These are phyloP conservation scores for Melinaea menophilus DNA, from an alignment of 2,888 invertebrate genomes.

Conservation along the genomic window DNA sequence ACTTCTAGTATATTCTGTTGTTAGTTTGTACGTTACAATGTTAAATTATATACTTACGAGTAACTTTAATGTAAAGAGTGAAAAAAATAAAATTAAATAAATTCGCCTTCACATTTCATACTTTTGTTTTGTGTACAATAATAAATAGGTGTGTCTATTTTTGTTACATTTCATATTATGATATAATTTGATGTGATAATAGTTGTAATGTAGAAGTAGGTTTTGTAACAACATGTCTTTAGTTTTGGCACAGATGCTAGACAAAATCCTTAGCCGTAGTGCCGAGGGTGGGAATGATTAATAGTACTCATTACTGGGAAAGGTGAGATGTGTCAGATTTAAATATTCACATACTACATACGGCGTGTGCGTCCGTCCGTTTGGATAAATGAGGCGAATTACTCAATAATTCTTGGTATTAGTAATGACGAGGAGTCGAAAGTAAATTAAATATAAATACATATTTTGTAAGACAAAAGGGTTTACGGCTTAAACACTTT, in stretches of 20 bases:
- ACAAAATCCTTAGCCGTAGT: conserved; percentile 46
- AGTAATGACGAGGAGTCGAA: background rate
- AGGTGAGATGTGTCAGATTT: conserved; percentile 62
- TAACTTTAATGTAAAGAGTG: too few relatives aligned
- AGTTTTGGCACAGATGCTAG: conserved; percentile 67
- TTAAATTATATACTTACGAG: too few relatives aligned
- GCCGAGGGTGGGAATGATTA: conserved; percentile 52
- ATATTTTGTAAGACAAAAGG: too few relatives aligned
- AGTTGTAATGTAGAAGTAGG: conserved; percentile 24
- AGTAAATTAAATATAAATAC: background rate
- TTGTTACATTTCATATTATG: too few relatives aligned
- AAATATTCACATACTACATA: conserved; percentile 42
- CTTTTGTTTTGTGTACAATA: too few relatives aligned
- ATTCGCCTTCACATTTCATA: too few relatives aligned
- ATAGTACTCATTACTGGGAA: conserved; percentile 59
- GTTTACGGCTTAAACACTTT: too few relatives aligned
- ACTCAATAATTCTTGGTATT: conserved; percentile 16
- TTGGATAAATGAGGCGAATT: conserved; percentile 28
- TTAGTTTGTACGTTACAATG: too few relatives aligned
- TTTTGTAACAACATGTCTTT: conserved; percentile 53
- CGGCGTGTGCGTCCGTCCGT: conserved; percentile 35
- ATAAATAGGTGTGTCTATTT: too few relatives aligned
- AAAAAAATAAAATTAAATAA: too few relatives aligned
- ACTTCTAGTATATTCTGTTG: background rate
- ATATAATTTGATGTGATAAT: too few relatives aligned